Evolutionary conservation across 1,140 invertebrate species (phyloP).

Genomic region (Saccostrea echinata): DNA sequence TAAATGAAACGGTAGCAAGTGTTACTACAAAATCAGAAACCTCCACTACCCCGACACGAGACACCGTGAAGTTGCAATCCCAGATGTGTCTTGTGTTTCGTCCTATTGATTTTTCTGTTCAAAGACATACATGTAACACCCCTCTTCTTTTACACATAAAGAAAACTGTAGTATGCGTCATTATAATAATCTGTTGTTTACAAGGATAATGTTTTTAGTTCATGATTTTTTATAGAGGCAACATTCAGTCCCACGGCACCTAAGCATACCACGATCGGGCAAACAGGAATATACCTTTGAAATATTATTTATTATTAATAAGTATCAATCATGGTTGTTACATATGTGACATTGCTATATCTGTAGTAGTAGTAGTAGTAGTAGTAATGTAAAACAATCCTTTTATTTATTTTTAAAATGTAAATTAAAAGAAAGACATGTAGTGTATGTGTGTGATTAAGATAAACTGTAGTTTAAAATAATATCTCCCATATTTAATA

Average conservation of each 20-base stretch:
- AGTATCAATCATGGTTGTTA: neutral
- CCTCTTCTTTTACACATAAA: neutral
- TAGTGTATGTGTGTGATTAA: no score
- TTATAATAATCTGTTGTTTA: constrained; percentile 8
- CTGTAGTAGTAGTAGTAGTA: neutral
- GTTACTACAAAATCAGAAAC: no score
- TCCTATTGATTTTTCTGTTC: neutral
- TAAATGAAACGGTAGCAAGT: constrained; percentile 2
- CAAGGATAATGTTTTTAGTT: constrained; percentile 18
- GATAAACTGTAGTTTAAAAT: no score
- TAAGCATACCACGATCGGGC: neutral
- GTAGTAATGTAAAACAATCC: constrained; percentile 7
- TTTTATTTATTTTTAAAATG: neutral
- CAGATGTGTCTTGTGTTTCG: neutral
- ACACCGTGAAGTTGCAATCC: constrained; percentile 4
- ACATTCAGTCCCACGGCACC: neutral
- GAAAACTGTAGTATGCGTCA: neutral
- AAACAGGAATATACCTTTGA: neutral
- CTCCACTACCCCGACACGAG: neutral
- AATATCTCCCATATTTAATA: no score
- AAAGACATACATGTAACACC: neutral
- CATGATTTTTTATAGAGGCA: constrained; percentile 15
- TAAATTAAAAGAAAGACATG: no score
- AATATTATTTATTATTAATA: constrained; percentile 10
- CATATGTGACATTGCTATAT: constrained; percentile 3